phyloP scores from a whole-genome alignment of 2,888 invertebrate genomes.

The Luperina testacea region DNA sequence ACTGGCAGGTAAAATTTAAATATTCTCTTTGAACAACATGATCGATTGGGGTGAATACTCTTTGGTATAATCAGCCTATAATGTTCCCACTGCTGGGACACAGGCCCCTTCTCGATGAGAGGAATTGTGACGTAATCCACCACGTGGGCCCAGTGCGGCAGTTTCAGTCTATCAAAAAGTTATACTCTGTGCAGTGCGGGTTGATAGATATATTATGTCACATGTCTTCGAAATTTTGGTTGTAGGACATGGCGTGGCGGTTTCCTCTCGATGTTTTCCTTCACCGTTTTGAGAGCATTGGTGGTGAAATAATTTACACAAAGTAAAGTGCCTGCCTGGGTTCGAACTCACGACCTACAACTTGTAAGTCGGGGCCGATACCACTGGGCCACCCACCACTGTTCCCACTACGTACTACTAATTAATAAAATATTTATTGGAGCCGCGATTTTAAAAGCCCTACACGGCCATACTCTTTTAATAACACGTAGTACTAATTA shows the following conservation, averaged over 20 bases:
- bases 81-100: too few relatives aligned
- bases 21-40: too few relatives aligned
- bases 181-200: background rate
- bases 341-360: too few relatives aligned
- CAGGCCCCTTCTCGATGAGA: too few relatives aligned
- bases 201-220: background rate
- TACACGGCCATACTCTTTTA: constrained; percentile 13
- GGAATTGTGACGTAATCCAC: background rate
- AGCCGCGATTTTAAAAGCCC: constrained; percentile 13
- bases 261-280: background rate
- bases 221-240: background rate
- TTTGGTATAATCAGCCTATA: too few relatives aligned
- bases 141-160: background rate
- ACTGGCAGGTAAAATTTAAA: too few relatives aligned
- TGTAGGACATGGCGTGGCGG: background rate
- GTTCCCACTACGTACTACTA: background rate
- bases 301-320: background rate
- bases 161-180: too few relatives aligned
- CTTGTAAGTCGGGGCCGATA: too few relatives aligned
- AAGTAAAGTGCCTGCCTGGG: background rate
- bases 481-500: constrained; percentile 2
- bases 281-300: background rate
- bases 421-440: background rate
- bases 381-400: background rate
- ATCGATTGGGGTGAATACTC: too few relatives aligned